A percentile compares a stretch with the other conserved stretches of the same genome.
Evolutionary conservation across 2,797 vertebrate genomes (phyloP).

Genomic region (Avahi laniger): DNA sequence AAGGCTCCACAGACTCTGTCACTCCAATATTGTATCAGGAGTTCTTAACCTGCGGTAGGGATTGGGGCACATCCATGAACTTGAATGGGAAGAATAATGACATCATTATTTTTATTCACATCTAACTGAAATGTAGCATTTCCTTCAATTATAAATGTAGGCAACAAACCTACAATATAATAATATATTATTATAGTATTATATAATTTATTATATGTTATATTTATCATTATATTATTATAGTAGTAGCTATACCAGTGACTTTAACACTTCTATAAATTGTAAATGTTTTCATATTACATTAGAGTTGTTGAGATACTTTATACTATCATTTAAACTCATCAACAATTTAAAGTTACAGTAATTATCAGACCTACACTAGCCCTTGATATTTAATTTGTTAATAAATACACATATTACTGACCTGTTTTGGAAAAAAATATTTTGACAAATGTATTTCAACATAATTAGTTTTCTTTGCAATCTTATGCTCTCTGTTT

Average conservation of each 20-base stretch:
- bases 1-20: not conserved
- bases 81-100: not conserved
- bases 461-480: not conserved
- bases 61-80: not conserved
- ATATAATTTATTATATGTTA: too few species aligned
- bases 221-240: too few species aligned
- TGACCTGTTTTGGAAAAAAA: not conserved
- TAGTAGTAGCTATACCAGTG: not conserved
- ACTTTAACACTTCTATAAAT: not conserved
- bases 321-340: not conserved
- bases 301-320: not conserved
- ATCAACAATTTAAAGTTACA: constrained; percentile 15
- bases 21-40: not conserved
- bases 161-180: not conserved
- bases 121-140: constrained; percentile 14
- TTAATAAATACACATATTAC: not conserved
- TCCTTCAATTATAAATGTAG: not conserved
- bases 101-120: not conserved
- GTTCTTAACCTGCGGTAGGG: not conserved
- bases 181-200: too few species aligned
- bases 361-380: not conserved
- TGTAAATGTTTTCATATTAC: not conserved
- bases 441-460: constrained; percentile 14
- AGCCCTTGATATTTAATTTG: not conserved
- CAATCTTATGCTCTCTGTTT: not conserved